Percentiles rank a stretch among this genome's conserved stretches.
Evolutionary conservation across 2,888 invertebrate species (phyloP).

Genomic region (Latheticus oryzae): DNA sequence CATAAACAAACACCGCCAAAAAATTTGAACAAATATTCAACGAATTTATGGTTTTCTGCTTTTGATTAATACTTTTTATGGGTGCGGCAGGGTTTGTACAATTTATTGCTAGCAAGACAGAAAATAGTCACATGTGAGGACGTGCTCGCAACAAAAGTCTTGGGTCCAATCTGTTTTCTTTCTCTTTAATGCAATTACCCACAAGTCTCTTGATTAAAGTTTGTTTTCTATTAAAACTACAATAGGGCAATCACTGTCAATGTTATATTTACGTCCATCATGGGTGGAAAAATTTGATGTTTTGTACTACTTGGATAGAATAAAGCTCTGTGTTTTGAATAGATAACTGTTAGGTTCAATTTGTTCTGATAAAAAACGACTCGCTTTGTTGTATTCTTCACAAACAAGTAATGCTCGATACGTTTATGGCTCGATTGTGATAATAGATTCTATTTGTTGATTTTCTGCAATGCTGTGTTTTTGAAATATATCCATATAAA

Average conservation of each 20-base stretch:
- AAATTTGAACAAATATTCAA: no score
- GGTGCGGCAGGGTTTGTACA: no score
- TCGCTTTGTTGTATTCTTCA: conserved; percentile 21
- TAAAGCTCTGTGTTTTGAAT: conserved; percentile 34
- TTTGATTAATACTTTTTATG: no score
- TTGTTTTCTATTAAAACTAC: conserved; percentile 35
- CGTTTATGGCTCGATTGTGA: conserved; percentile 8
- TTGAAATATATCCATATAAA: no score
- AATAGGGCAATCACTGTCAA: conserved; percentile 32
- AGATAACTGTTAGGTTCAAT: conserved; percentile 34
- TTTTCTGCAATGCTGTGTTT: neutral
- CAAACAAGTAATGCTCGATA: conserved; percentile 25
- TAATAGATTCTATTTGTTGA: neutral
- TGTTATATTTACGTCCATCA: conserved; percentile 32
- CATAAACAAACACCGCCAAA: conserved; percentile 23
- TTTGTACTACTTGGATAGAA: conserved; percentile 32
- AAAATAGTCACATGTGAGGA: no score
- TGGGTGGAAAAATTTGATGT: conserved; percentile 32
- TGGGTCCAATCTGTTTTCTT: no score
- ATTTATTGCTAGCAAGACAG: no score
- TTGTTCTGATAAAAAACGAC: conserved; percentile 22
- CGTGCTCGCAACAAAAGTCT: no score
- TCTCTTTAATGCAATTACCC: conserved; percentile 26
- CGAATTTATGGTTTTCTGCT: no score
- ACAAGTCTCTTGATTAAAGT: conserved; percentile 27